phyloP scores from a whole-genome alignment of 1,140 invertebrate species.

The Camponotus floridanus region DNA sequence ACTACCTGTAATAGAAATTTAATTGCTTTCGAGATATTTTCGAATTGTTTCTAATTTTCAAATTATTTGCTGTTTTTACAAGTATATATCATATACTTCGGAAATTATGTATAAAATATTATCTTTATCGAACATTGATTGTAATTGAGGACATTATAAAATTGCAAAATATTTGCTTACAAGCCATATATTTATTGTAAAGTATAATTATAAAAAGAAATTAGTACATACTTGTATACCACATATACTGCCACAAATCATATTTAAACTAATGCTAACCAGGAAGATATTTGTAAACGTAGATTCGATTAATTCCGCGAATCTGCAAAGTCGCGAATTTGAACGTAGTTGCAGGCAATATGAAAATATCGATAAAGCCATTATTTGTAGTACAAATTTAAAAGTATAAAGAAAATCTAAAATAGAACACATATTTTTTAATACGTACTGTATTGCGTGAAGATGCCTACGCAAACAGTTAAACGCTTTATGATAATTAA shows the following conservation, averaged over 20 bases:
- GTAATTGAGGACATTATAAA: background rate
- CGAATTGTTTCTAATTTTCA: background rate
- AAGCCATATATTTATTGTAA: background rate
- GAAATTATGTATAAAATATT: conserved; percentile 2
- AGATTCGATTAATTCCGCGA: conserved; percentile 37
- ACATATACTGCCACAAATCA: conserved; percentile 20
- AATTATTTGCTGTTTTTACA: background rate
- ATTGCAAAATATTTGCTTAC: background rate
- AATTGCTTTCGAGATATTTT: background rate
- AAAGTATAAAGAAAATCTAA: too few species aligned
- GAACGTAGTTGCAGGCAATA: background rate
- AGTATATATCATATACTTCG: background rate
- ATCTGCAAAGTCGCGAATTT: conserved; percentile 23
- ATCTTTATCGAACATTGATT: background rate
- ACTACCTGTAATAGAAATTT: conserved; percentile 16
- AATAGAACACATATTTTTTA: background rate
- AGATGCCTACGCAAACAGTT: conserved; percentile 25
- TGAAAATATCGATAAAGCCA: background rate
- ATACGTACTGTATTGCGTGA: conserved; percentile 28
- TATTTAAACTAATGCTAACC: conserved; percentile 7
- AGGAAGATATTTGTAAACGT: conserved; percentile 14
- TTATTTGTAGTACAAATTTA: background rate
- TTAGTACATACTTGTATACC: conserved; percentile 30
- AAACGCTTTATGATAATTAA: background rate
- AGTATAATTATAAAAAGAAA: background rate